Evolutionary conservation across 2,113 vertebrate species (phyloP), one percentile per base, ranked within the genome.

Genomic region (Lophotis ruficrista): DNA sequence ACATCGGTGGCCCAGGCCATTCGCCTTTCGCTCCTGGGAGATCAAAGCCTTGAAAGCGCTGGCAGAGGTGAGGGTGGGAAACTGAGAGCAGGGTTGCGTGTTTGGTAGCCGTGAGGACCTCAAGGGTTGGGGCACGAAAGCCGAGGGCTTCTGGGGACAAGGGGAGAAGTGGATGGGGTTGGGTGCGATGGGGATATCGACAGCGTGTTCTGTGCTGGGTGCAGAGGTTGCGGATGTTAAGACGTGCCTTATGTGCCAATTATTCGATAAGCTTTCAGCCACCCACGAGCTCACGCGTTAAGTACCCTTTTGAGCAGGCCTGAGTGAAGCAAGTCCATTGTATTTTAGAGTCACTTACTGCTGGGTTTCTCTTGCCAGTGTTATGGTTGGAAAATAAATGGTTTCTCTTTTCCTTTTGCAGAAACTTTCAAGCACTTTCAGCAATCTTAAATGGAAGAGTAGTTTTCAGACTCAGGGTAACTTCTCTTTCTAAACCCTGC

Each of bases 361-460:
- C 87, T 73, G 80, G 45, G 38, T 73, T 92, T 70, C 83, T 87
- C 54, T 38, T 43, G 48, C 35, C 45, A 20, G 3, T 12, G n/a
- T 48, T 65, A 9, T 1, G 68, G 23, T 4, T 76, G 76, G 71
- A 72, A 96, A 90, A 95, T 64, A 89, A 72, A 72, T 53, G 54
- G 48, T 22, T 83, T 87, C 62, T 82, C 70, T 87, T 92, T 85
- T 69, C 68, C 66, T 77, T 93, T 81, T 66, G 69, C 84, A 71
- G 65, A 58, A 96, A 94, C 81, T 89, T 89, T 87, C 54, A n/a
- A 89, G 81, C 51, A 41, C 70, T 91, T 93, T 82, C 18, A 43
- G 77, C 48, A n/a, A 27, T 57, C 51, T 76, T 54, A 78, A 96
- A 58, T 43, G 82, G 61, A 47, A 68, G 64, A 89, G 56, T 2